Evolutionary conservation across 2,113 vertebrate genomes (phyloP), one percentile per base, ranked within the genome.

Genomic region (Odocoileus virginianus): DNA sequence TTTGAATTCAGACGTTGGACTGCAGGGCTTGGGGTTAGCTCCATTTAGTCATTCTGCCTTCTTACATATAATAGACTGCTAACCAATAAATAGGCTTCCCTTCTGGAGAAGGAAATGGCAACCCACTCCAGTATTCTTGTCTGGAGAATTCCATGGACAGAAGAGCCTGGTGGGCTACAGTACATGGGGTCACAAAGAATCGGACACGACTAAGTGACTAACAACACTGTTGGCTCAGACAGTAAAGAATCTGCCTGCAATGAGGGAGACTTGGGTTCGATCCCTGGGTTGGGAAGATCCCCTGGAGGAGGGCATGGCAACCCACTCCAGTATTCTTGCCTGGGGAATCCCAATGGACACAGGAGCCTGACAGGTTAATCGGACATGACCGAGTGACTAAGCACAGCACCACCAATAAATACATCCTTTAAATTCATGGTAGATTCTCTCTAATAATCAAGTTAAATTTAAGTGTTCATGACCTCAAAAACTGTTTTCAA

Each of bases 301-400:
- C n/a, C 67, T 40, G 19, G 67, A 71, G 67, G 19, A 71, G n/a
- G 19, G n/a, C 17, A 23, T 71, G 67, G n/a, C 19, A 23, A 36
- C 5, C n/a, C 19, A 36, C 67, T 40, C 67, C n/a, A 23, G 10
- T 40, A 71, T 23, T 71, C 64, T 71, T 71, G n/a, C n/a, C 9
- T 40, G n/a, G n/a, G 12, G n/a, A 40, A 71, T 71, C n/a, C 67
- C 5, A 10, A 23, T 40, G 6, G 67, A 40, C 19, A 12, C 19
- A 71, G n/a, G 19, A 71, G 67, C 67, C n/a, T 71, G 67, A 23
- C 67, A 71, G 67, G 67, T 5, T 71, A 71, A 36, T 23, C 5
- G 0, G 10, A 71, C 19, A 71, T 0, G 1, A 23, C 67, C 12
- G n/a, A 21, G 19, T 40, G 19, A 74, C n/a, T 74, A 23, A 74